phyloP scores from a whole-genome alignment of 2,888 invertebrate genomes.

The Pyralis farinalis region DNA sequence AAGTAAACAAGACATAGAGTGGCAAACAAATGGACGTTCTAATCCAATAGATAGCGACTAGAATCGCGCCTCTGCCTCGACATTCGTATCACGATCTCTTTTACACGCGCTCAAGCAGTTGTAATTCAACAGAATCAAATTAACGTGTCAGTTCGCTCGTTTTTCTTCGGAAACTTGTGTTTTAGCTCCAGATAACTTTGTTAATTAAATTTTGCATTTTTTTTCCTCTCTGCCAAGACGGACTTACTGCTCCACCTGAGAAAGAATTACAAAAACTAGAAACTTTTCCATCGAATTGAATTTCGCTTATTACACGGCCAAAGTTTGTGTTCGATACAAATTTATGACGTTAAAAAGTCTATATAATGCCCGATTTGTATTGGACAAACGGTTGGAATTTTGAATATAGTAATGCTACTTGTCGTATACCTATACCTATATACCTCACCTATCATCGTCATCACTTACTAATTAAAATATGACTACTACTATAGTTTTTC shows the following conservation, averaged over 20 bases:
- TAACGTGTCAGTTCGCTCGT: conserved; percentile 72
- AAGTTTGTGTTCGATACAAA: not conserved
- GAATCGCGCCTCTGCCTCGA: conserved; percentile 25
- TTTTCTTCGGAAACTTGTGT: conserved; percentile 76
- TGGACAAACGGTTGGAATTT: too few relatives aligned
- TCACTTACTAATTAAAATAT: too few relatives aligned
- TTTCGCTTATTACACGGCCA: conserved; percentile 1
- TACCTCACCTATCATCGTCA: too few relatives aligned
- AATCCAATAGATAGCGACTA: conserved; percentile 2
- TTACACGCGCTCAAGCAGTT: conserved; percentile 58
- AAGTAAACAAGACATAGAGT: not conserved
- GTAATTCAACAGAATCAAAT: conserved; percentile 73
- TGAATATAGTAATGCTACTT: too few relatives aligned
- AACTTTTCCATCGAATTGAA: conserved; percentile 7
- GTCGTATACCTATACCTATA: too few relatives aligned
- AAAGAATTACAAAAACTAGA: conserved; percentile 25
- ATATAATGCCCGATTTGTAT: too few relatives aligned
- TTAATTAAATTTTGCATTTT: conserved; percentile 78
- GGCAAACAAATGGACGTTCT: conserved; percentile 2
- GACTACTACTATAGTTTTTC: too few relatives aligned
- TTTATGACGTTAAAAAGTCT: too few relatives aligned
- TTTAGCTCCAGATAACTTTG: conserved; percentile 73
- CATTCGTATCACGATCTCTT: conserved; percentile 56
- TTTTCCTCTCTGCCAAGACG: conserved; percentile 34
- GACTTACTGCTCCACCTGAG: conserved; percentile 41